phyloP scores from a whole-genome alignment of 2,888 invertebrate species.

The Hirtodrosophila confusa region DNA sequence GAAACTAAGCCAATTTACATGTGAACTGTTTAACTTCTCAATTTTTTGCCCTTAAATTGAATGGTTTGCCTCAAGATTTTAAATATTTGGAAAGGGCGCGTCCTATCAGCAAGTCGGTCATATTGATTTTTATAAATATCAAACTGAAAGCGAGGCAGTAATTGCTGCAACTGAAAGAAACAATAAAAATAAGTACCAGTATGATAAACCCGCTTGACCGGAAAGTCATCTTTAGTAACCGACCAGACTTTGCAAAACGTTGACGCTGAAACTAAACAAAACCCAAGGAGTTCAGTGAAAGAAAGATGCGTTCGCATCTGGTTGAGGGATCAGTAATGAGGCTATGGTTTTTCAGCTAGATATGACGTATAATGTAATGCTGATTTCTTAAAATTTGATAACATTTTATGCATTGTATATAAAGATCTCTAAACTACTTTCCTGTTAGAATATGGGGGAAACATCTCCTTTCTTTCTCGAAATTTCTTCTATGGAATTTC shows the following conservation, averaged over 20 bases:
- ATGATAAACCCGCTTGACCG: slow-evolving; percentile 60
- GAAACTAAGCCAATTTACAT: no score
- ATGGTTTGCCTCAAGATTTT: no score
- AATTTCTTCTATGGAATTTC: no score
- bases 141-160: slow-evolving; percentile 37
- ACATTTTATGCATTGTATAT: no score
- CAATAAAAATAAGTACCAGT: slow-evolving; percentile 27
- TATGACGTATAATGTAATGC: no score
- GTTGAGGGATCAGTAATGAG: no score
- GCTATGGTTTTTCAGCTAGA: no score
- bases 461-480: no score
- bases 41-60: neutral
- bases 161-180: slow-evolving; percentile 31
- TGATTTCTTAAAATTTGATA: no score
- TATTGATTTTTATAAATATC: slow-evolving; percentile 51
- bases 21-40: no score
- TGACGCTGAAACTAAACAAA: slow-evolving; percentile 19
- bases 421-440: no score
- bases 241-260: slow-evolving; percentile 20
- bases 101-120: slow-evolving; percentile 19
- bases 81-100: slow-evolving; percentile 39
- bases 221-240: slow-evolving; percentile 54
- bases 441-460: no score
- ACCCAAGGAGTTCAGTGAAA: slow-evolving; percentile 13
- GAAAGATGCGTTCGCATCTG: slow-evolving; percentile 8